phyloP scores from a whole-genome alignment of 2,113 vertebrate species.

The Alligator mississippiensis region DNA sequence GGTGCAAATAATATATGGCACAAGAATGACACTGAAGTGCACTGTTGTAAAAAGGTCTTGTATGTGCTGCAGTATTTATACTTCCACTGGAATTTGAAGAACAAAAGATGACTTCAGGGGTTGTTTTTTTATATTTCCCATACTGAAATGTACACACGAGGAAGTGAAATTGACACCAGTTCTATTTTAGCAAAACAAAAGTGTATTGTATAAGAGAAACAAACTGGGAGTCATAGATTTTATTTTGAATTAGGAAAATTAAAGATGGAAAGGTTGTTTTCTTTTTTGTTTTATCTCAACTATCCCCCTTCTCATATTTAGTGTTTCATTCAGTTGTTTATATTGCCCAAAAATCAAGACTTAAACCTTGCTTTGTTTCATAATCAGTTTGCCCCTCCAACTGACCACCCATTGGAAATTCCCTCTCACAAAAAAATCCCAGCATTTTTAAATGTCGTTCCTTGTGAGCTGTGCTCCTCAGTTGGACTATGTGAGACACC shows the following conservation, averaged over 20 bases:
- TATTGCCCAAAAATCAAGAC: neutral
- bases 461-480: neutral
- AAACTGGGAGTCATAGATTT: neutral
- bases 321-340: neutral
- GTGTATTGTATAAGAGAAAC: neutral
- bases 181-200: neutral
- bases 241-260: neutral
- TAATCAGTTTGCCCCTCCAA: neutral
- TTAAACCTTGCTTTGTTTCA: neutral
- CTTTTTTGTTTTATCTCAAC: neutral
- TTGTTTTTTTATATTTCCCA: neutral
- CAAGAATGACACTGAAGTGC: neutral
- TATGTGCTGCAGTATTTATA: neutral
- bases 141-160: neutral
- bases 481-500: neutral
- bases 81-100: neutral
- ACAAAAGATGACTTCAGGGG: neutral
- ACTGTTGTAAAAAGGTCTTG: neutral
- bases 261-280: neutral
- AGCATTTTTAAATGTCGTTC: neutral
- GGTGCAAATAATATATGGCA: neutral
- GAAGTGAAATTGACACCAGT: neutral
- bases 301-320: neutral
- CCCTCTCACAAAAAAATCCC: neutral
- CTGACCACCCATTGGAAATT: neutral